Conservation (phyloP, 30 jellyfish, hydroid and myxozoan genomes). For the Aurelia aurita region DNA sequence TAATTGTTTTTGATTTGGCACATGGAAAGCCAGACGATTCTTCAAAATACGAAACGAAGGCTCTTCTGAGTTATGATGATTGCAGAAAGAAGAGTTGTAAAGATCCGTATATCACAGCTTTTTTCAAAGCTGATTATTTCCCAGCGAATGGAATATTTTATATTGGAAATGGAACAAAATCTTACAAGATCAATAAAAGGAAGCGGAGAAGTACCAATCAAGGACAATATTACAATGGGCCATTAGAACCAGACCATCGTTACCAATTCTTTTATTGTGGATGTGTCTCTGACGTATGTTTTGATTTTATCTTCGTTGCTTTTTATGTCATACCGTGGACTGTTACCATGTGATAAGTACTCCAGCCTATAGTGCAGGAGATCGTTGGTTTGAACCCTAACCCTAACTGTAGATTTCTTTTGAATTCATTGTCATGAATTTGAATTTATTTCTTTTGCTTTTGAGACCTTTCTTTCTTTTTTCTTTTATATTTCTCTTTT, state of each 20-base stretch:
- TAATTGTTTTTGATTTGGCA: neutral
- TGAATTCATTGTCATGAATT: too few relatives aligned
- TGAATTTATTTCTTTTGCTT: too few relatives aligned
- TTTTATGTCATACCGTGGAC: too few relatives aligned
- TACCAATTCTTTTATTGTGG: slow-evolving; percentile 42
- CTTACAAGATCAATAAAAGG: slow-evolving; percentile 8
- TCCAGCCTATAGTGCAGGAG: too few relatives aligned
- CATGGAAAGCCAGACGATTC: neutral
- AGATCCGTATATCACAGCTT: slow-evolving; percentile 19
- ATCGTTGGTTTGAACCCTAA: too few relatives aligned
- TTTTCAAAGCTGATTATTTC: neutral
- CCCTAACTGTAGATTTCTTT: too few relatives aligned
- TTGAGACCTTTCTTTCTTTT: too few relatives aligned
- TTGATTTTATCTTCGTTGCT: neutral
- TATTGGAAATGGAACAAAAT: slow-evolving; percentile 48
- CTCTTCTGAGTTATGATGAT: neutral
- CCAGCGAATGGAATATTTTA: slow-evolving; percentile 57
- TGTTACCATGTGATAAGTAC: too few relatives aligned
- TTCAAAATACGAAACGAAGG: neutral
- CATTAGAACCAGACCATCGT: neutral
- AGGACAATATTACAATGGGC: slow-evolving; percentile 13
- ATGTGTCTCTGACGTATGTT: slow-evolving; percentile 39
- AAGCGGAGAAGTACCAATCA: slow-evolving; percentile 36
- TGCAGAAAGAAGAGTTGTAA: neutral
- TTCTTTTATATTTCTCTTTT: too few relatives aligned